A percentile compares a stretch with the other conserved stretches of the same genome.
Conservation (phyloP, 2,113 vertebrate species). For the Zosterops pallidus region DNA sequence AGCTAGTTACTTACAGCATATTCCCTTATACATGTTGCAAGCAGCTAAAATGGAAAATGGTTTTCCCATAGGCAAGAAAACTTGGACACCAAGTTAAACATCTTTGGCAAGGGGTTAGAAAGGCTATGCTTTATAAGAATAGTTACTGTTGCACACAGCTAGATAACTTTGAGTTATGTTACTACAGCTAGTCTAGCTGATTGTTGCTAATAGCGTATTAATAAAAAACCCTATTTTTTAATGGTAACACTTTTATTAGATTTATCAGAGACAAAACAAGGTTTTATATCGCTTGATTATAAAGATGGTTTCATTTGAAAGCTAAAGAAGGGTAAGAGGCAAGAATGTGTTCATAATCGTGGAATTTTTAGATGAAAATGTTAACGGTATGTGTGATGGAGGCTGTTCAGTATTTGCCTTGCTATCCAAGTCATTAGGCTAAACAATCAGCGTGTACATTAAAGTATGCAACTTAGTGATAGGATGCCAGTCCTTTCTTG, state of each 20-base stretch:
- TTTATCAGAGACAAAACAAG: background rate
- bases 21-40: background rate
- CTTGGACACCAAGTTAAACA: background rate
- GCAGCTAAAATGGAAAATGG: slow-evolving; percentile 15
- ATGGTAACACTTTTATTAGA: background rate
- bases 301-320: background rate
- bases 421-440: background rate
- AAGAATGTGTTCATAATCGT: background rate
- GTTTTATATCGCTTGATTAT: background rate
- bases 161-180: background rate
- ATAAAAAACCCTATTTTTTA: background rate
- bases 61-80: slow-evolving; percentile 1
- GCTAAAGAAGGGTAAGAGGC: background rate
- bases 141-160: background rate
- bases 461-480: background rate
- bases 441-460: background rate
- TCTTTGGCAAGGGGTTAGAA: background rate
- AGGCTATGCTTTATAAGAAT: background rate
- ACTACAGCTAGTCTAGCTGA: background rate
- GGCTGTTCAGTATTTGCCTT: background rate
- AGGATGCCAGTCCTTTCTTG: background rate
- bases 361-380: background rate
- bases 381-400: background rate
- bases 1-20: slow-evolving; percentile 10
- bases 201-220: background rate